A percentile compares a stretch with the other conserved stretches of the same genome.
Evolutionary conservation across 2,113 vertebrate species (phyloP).

Genomic region (Gymnorhina tibicen): DNA sequence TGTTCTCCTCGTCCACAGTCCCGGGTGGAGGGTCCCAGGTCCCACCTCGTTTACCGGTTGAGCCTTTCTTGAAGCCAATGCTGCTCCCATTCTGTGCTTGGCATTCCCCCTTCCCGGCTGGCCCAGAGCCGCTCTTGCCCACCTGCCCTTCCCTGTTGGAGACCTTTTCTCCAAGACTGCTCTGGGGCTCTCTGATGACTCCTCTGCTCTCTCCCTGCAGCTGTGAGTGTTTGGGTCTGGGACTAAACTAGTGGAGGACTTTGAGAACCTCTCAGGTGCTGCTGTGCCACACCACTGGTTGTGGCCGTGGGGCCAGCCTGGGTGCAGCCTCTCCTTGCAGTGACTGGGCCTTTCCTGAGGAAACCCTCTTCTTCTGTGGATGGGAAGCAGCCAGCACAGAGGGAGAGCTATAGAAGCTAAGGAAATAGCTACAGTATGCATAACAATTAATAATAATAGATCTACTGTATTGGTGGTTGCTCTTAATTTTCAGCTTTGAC

Average conservation of each 20-base stretch:
- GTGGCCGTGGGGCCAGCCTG: neutral
- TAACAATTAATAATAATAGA: neutral
- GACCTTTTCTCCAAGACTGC: neutral
- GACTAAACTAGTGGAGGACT: neutral
- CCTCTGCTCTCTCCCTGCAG: neutral
- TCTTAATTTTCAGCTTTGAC: conserved; percentile 23
- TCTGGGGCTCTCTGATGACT: neutral
- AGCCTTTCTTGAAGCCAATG: neutral
- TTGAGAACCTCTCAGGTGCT: neutral
- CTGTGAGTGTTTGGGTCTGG: neutral
- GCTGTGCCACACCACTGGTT: neutral
- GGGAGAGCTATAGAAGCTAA: neutral
- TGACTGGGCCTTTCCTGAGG: neutral
- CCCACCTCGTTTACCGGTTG: neutral
- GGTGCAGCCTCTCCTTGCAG: accelerated
- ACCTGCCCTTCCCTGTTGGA: neutral
- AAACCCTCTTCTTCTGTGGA: accelerated
- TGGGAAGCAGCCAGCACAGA: neutral
- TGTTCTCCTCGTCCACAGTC: neutral
- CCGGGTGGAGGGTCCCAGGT: neutral
- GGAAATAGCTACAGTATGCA: neutral
- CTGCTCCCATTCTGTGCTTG: neutral
- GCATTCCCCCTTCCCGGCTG: accelerated
- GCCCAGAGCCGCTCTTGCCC: neutral
- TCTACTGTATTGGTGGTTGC: neutral